Evolutionary conservation across 2,113 vertebrate genomes (phyloP), one percentile per base, ranked within the genome.

Genomic region (Argyrosomus japonicus): DNA sequence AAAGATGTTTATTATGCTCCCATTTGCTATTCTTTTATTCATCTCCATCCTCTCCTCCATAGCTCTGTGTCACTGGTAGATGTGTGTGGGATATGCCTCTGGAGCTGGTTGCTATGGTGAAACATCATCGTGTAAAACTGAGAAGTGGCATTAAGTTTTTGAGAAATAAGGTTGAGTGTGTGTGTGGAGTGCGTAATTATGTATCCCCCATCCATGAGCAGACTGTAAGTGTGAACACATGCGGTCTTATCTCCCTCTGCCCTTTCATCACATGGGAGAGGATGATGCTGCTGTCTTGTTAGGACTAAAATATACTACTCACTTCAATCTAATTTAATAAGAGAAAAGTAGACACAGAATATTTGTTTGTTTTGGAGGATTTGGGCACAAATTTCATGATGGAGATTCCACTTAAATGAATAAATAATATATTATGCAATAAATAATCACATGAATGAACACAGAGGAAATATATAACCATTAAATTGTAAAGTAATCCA

Each of bases 61-160:
- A 48, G 18, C 79, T 61, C 64, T 75, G 75, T 62, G 48, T 18
- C 27, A 17, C 63, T 68, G 32, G 63, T 81, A 56, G 64, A 68
- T 81, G 72, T 81, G 83, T 83, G 86, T 89, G 75, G 83, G 87
- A 82, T 79, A 63, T 78, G 76, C 82, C 82, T 75, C 67, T 88
- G 68, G 36, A 75, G 72, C 68, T 72, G 53, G 92, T 91, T 92
- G 88, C 89, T 82, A 92, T 89, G 90, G 91, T 88, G 83, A 93
- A 89, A 76, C 45, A 84, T 67, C 40, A 65, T 81, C 62, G 80
- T 11, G n/a, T 85, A 77, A 87, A 65, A 75, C 9, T 53, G 61
- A 79, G 58, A 86, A 53, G 40, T 71, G 58, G 50, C 50, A 75
- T 79, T 54, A 76, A 68, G 74, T 75, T 87, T 78, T 76, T 65